A percentile compares a stretch with the other conserved stretches of the same genome.
Evolutionary conservation across 2,797 vertebrate species (phyloP).

Genomic region (Allobates femoralis): DNA sequence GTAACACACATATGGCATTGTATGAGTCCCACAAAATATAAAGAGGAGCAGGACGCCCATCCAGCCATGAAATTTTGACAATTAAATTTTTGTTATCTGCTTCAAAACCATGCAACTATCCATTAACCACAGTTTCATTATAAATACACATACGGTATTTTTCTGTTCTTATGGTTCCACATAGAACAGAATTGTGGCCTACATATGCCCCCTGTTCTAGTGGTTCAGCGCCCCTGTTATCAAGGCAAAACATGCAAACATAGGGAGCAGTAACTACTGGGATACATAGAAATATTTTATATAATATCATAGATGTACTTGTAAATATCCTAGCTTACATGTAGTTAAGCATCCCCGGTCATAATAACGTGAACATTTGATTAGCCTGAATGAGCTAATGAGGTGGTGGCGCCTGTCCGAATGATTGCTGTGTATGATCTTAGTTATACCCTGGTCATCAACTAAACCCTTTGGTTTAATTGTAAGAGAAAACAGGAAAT

Average conservation of each 20-base stretch:
- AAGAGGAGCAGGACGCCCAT: too few species aligned
- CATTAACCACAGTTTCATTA: too few species aligned
- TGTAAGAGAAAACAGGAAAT: constrained; percentile 59
- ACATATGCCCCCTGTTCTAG: too few species aligned
- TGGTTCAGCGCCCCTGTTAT: neutral
- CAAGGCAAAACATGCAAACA: neutral
- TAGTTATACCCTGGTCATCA: constrained; percentile 11
- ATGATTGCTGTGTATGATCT: constrained; percentile 26
- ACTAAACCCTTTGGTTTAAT: constrained; percentile 39
- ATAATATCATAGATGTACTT: neutral
- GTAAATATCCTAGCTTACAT: neutral
- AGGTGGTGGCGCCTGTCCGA: constrained; percentile 23
- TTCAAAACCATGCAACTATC: too few species aligned
- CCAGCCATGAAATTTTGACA: too few species aligned
- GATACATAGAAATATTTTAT: neutral
- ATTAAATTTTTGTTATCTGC: too few species aligned
- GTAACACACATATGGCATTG: too few species aligned
- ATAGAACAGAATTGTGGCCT: too few species aligned
- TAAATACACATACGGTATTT: too few species aligned
- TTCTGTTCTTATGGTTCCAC: too few species aligned
- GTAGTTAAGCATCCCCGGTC: constrained; percentile 5
- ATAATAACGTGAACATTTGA: constrained; percentile 1
- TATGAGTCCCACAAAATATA: too few species aligned
- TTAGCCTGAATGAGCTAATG: constrained; percentile 6
- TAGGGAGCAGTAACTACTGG: neutral